Percentiles rank a stretch among this genome's conserved stretches.
Evolutionary conservation across 2,113 vertebrate genomes (phyloP).

Genomic region (Tauraco erythrolophus): DNA sequence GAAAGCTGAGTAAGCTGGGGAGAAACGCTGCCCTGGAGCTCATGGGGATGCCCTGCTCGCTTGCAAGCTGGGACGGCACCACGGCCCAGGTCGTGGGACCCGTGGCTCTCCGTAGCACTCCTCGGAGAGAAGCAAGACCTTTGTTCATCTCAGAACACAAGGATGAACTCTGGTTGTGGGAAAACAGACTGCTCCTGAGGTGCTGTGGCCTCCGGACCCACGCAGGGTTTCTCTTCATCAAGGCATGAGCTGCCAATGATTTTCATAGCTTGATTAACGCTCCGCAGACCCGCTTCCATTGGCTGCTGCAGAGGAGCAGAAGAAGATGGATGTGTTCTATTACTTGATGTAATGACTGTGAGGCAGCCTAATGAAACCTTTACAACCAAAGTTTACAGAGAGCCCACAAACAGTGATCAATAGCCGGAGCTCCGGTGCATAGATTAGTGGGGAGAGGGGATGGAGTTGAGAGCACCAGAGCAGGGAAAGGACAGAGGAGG

Average conservation of each 20-base stretch:
- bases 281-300: not conserved
- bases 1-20: not conserved
- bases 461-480: not conserved
- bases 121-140: not conserved
- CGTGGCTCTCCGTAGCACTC: not conserved
- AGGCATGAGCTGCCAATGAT: constrained; percentile 48
- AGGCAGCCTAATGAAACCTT: constrained; percentile 71
- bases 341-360: constrained; percentile 65
- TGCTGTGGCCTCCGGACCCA: not conserved
- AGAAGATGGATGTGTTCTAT: constrained; percentile 72
- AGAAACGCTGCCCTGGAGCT: not conserved
- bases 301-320: constrained; percentile 35
- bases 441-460: not conserved
- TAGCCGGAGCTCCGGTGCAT: constrained; percentile 11
- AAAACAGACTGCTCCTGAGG: not conserved
- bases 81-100: fast-evolving
- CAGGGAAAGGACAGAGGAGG: not conserved
- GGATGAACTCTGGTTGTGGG: not conserved
- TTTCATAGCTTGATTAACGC: constrained; percentile 63
- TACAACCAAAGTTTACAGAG: constrained; percentile 46
- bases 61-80: not conserved
- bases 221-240: constrained; percentile 20
- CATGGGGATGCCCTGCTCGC: not conserved
- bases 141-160: not conserved
- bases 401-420: constrained; percentile 51